phyloP scores from a whole-genome alignment of 2,888 invertebrate species.

The Sarcophaga subvicina region DNA sequence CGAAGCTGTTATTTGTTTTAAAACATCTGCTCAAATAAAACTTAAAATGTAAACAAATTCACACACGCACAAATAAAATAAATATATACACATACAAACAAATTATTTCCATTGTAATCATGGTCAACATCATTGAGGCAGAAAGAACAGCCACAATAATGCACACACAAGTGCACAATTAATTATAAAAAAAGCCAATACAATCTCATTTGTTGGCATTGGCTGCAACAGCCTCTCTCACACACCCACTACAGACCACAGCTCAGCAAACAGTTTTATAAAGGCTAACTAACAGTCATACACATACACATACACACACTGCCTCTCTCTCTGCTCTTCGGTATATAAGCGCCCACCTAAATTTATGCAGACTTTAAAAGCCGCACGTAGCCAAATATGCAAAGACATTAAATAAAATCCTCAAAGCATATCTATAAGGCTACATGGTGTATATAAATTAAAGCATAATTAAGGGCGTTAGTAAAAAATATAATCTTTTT shows the following conservation, averaged over 20 bases:
- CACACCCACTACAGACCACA: neutral
- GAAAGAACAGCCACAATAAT: slow-evolving; percentile 44
- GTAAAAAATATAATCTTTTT: neutral
- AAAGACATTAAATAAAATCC: slow-evolving; percentile 7
- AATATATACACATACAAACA: neutral
- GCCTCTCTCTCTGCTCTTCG: too few relatives aligned
- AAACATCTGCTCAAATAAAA: neutral
- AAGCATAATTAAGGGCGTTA: neutral
- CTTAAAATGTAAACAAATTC: neutral
- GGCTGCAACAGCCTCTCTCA: neutral
- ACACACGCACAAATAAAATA: neutral
- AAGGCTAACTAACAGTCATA: too few relatives aligned
- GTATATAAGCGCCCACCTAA: too few relatives aligned
- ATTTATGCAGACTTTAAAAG: too few relatives aligned
- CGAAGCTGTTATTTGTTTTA: neutral
- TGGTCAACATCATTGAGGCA: slow-evolving; percentile 47
- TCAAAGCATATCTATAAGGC: neutral
- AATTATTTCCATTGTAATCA: slow-evolving; percentile 41
- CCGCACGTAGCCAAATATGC: neutral
- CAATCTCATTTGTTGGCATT: slow-evolving; percentile 29
- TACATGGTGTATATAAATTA: neutral
- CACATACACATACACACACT: neutral
- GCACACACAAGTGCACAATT: slow-evolving; percentile 52
- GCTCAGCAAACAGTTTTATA: neutral
- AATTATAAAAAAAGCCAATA: slow-evolving; percentile 53